These are phyloP conservation scores for Sisyra nigra DNA, from an alignment of 2,888 invertebrate genomes.

Conservation along the genomic window DNA sequence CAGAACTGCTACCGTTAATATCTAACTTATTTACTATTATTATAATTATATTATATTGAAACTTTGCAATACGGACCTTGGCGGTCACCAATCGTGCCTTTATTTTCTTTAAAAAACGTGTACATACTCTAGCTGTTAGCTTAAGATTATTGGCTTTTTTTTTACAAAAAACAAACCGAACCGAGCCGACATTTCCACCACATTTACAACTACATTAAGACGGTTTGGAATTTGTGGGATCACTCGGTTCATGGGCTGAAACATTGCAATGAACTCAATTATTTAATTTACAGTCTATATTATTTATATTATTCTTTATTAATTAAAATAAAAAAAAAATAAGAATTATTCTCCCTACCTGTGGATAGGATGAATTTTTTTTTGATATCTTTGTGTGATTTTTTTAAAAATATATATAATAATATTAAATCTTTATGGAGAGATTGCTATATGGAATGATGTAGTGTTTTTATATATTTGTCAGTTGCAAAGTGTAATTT, in stretches of 20 bases:
- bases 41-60: slow-evolving; percentile 1
- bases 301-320: slow-evolving; percentile 1
- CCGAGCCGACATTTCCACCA: background rate
- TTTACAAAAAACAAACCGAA: background rate
- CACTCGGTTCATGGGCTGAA: slow-evolving; percentile 1
- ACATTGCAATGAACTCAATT: background rate
- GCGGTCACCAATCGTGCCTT: slow-evolving; percentile 5
- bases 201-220: slow-evolving; percentile 2
- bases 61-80: slow-evolving; percentile 3
- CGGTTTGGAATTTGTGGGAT: slow-evolving; percentile 1
- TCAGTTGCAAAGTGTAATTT: slow-evolving; percentile 2
- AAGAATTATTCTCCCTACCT: slow-evolving; percentile 3
- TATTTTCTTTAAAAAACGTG: background rate
- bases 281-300: slow-evolving; percentile 2
- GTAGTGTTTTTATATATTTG: slow-evolving; percentile 5
- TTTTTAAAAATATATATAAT: slow-evolving; percentile 5
- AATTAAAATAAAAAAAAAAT: background rate
- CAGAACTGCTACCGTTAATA: too few relatives aligned
- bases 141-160: slow-evolving; percentile 2
- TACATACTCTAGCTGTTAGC: background rate
- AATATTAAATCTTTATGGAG: slow-evolving; percentile 5
- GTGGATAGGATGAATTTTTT: slow-evolving; percentile 2
- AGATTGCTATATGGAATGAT: slow-evolving; percentile 5
- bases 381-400: slow-evolving; percentile 8
- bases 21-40: slow-evolving; percentile 2